Percentiles rank a stretch among this genome's conserved stretches.
phyloP scores from a whole-genome alignment of 2,888 invertebrate species.

The Pandemis cinnamomeana region DNA sequence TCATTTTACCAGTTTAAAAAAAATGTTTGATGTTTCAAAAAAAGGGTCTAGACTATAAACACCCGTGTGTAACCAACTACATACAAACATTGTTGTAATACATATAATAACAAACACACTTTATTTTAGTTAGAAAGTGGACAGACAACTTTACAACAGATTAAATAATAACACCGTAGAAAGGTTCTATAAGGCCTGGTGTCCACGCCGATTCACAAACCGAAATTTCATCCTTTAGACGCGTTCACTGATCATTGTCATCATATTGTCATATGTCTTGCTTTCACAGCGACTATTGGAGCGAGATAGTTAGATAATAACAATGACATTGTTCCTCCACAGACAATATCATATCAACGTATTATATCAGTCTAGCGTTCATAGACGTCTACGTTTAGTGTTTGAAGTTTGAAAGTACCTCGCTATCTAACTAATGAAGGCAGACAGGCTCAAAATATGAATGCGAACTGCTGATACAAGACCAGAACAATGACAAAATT shows the following conservation, averaged over 20 bases:
- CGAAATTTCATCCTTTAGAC: not conserved
- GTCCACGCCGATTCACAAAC: not conserved
- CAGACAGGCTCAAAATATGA: not conserved
- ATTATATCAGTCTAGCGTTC: not conserved
- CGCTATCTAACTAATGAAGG: not conserved
- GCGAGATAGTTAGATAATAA: not conserved
- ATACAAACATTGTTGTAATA: too few relatives aligned
- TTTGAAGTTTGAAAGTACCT: not conserved
- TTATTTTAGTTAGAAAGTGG: not conserved
- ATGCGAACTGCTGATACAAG: not conserved
- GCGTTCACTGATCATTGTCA: not conserved
- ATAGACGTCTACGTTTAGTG: not conserved
- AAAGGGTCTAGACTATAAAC: not conserved
- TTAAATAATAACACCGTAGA: not conserved
- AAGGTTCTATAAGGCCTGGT: not conserved
- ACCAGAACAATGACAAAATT: too few relatives aligned
- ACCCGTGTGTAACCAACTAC: not conserved
- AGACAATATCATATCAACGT: not conserved
- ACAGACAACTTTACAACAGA: not conserved
- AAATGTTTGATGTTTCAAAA: not conserved
- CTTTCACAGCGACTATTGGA: not conserved
- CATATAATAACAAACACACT: too few relatives aligned
- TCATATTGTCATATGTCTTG: not conserved
- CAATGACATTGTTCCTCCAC: conserved; percentile 3
- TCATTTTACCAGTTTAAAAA: not conserved